Evolutionary conservation across 2,888 invertebrate species (phyloP).

Genomic region (Pyrrhia umbra): DNA sequence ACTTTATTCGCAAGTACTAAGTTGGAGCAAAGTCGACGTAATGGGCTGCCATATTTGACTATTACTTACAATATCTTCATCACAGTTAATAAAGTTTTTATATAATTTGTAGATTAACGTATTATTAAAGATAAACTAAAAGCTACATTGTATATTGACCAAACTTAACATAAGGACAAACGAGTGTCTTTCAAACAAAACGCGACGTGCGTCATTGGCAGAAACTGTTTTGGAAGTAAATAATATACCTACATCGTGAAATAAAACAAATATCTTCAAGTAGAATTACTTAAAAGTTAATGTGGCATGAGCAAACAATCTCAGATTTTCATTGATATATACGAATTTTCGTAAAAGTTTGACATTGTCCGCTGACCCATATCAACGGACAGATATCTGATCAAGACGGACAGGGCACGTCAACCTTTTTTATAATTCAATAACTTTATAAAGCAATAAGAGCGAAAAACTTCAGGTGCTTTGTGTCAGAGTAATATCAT

Average conservation of each 20-base stretch:
- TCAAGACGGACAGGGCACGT: conserved; percentile 36
- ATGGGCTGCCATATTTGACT: background rate
- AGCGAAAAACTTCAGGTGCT: background rate
- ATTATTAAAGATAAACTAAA: too few species aligned
- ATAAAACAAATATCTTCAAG: background rate
- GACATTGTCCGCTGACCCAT: conserved; percentile 24
- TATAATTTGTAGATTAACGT: too few species aligned
- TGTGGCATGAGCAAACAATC: conserved; percentile 14
- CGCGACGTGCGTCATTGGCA: too few species aligned
- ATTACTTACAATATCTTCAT: too few species aligned
- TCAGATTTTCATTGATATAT: conserved; percentile 21
- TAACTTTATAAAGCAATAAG: conserved; percentile 6
- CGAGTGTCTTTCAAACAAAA: too few species aligned
- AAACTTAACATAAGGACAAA: too few species aligned
- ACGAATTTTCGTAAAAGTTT: conserved; percentile 35
- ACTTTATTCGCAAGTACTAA: background rate
- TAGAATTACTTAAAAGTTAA: background rate
- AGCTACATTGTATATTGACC: too few species aligned
- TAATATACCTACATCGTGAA: background rate
- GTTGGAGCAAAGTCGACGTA: background rate
- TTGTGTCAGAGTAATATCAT: background rate
- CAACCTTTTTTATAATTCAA: conserved; percentile 37
- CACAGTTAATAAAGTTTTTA: too few species aligned
- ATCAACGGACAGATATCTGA: conserved; percentile 41
- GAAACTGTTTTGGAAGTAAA: background rate